Evolutionary conservation across 2,888 invertebrate species (phyloP), one percentile per base, ranked within the genome.

Genomic region (Abscondita cerata): DNA sequence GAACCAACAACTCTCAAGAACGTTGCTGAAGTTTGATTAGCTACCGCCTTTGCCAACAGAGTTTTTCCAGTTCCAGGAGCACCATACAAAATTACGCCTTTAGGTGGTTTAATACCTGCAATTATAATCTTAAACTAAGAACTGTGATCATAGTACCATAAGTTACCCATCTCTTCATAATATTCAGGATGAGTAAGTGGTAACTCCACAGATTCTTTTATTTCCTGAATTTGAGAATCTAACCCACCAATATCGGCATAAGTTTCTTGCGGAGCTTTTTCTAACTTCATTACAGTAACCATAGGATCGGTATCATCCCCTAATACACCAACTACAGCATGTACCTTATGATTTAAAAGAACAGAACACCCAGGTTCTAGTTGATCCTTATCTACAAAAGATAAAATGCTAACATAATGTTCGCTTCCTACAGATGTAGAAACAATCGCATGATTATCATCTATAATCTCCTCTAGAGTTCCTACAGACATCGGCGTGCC

Each of bases 401-500:
- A 98, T 72, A 99, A 83, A 76, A 99, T 99, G 80, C 96, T 97
- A 67, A 99, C 99, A 80, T 99, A 99, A 81, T 99, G 99, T 80
- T 99, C 99, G 73, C 96, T 96, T 54, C 99, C 99, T 1, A 99
- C 98, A 0, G 97, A 97, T 1, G 98, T 98, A 0, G 97, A 98
- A 0, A 99, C 99, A 79, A 99, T 99, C 2, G 99, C 99, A 82
- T 99, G 99, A 81, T 98, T 99, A 80, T 99, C 99, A 83, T 99
- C 99, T 72, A 99, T 99, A 63, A 99, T 98, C 83, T 99, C 99
- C 80, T 99, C 99, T 62, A 99, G 83, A 67, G 94, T 97, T n/a
- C 99, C 99, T 18, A 99, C 99, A 5, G 98, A 98, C 99, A 99
- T 99, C 0, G 99, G 99, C 31, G 98, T 98, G 44, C 99, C 98